Evolutionary conservation across 2,797 vertebrate genomes (phyloP).

Genomic region (Galago senegalensis): DNA sequence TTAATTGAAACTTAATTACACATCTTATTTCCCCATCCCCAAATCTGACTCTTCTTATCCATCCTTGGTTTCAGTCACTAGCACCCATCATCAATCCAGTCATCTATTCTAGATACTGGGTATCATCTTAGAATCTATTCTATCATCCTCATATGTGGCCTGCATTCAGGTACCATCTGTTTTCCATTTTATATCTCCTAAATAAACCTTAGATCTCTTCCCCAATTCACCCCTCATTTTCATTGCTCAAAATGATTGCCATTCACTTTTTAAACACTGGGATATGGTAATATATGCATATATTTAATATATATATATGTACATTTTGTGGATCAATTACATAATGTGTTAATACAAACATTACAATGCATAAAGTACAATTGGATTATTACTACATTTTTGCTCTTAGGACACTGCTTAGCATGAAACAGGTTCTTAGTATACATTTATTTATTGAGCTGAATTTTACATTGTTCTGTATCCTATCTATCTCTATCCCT

Average conservation of each 20-base stretch:
- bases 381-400: slow-evolving; percentile 45
- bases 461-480: slow-evolving; percentile 26
- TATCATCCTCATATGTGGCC: neutral
- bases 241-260: neutral
- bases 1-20: slow-evolving; percentile 17
- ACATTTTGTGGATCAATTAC: neutral
- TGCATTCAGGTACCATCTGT: neutral
- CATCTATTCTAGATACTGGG: neutral
- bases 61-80: slow-evolving; percentile 42
- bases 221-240: slow-evolving; percentile 17
- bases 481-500: slow-evolving; percentile 8
- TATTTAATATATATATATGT: neutral
- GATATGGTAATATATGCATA: neutral
- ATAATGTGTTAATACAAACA: neutral
- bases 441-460: slow-evolving; percentile 41
- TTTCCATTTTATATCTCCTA: slow-evolving; percentile 3
- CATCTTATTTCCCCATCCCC: neutral
- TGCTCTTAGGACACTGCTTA: slow-evolving; percentile 41
- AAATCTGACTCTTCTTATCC: slow-evolving; percentile 21
- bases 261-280: slow-evolving; percentile 9
- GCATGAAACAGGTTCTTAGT: neutral
- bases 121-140: neutral
- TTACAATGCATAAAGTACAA: neutral
- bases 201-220: slow-evolving; percentile 31
- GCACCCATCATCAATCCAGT: neutral